Evolutionary conservation across 2,888 invertebrate species (phyloP).

Genomic region (Bombylius discolor): DNA sequence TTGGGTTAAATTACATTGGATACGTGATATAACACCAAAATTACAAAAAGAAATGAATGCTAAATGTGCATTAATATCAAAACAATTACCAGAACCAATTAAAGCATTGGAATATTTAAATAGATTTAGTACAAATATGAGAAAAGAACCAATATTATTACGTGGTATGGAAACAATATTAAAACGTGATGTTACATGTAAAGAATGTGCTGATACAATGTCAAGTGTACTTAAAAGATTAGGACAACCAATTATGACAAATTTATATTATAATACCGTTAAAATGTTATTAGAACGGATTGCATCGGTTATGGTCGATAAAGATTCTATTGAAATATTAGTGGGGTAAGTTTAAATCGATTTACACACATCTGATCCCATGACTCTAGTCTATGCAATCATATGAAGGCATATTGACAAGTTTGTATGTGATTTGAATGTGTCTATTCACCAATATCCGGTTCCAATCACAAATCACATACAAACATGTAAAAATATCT

Average conservation of each 20-base stretch:
- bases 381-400: too few species aligned
- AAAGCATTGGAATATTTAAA: constrained; percentile 80
- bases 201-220: constrained; percentile 86
- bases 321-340: constrained; percentile 66
- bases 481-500: too few species aligned
- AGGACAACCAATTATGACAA: constrained; percentile 89
- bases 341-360: constrained; percentile 37
- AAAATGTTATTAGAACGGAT: constrained; percentile 90
- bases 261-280: constrained; percentile 88
- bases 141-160: constrained; percentile 54
- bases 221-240: constrained; percentile 74
- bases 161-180: constrained; percentile 78
- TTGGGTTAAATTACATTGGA: constrained; percentile 70
- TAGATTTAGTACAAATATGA: constrained; percentile 68
- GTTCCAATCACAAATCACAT: too few species aligned
- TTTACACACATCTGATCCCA: neutral
- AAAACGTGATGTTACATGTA: constrained; percentile 81
- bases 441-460: too few species aligned
- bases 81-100: constrained; percentile 78
- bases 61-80: constrained; percentile 41
- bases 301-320: constrained; percentile 93
- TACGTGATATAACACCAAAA: constrained; percentile 50
- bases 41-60: constrained; percentile 59
- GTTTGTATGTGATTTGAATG: too few species aligned
- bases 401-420: too few species aligned